phyloP scores from a whole-genome alignment of 2,113 vertebrate species.

The Neogale vison region DNA sequence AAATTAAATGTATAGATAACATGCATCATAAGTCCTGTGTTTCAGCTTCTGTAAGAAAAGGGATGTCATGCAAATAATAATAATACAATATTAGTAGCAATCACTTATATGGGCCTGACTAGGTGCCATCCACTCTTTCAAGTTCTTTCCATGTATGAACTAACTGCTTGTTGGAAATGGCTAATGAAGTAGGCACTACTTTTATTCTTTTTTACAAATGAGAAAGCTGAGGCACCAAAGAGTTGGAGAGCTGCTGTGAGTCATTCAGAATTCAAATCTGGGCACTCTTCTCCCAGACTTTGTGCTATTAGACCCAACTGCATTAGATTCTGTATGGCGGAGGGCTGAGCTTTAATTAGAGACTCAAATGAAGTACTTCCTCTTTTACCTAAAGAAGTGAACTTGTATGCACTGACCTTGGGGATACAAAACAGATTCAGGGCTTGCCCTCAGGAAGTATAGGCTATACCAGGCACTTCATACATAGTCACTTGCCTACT shows the following conservation, averaged over 20 bases:
- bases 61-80: not conserved
- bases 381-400: not conserved
- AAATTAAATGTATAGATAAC: not conserved
- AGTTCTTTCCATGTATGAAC: not conserved
- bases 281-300: not conserved
- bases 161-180: not conserved
- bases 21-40: not conserved
- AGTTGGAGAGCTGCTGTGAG: not conserved
- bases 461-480: not conserved
- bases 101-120: not conserved
- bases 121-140: not conserved
- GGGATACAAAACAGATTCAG: not conserved
- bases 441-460: not conserved
- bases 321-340: not conserved
- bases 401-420: not conserved
- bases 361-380: not conserved
- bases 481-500: not conserved
- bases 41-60: not conserved
- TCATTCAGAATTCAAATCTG: not conserved
- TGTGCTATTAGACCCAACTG: not conserved
- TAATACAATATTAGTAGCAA: not conserved
- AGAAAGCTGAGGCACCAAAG: not conserved
- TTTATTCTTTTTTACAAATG: not conserved
- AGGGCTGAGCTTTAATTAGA: not conserved
- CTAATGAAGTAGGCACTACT: not conserved